phyloP scores from a whole-genome alignment of 2,113 vertebrate genomes.

The Forbesichthys agassizii region DNA sequence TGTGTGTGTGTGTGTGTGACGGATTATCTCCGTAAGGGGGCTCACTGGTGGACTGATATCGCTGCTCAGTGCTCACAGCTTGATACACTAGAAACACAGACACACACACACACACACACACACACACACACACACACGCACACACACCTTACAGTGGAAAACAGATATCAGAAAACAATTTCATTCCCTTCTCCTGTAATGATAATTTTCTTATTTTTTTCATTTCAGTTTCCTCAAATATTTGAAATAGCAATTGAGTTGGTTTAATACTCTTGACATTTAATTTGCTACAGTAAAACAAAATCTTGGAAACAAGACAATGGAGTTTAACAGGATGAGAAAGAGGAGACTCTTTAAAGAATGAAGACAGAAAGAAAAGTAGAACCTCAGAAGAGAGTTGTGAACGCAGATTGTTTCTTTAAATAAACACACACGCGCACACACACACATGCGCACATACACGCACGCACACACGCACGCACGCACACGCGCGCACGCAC shows the following conservation, averaged over 20 bases:
- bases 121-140: constrained; percentile 24
- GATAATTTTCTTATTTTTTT: background rate
- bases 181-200: background rate
- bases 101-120: constrained; percentile 18
- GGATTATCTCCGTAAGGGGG: constrained; percentile 67
- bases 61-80: no score
- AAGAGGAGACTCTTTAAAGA: background rate
- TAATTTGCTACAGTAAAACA: constrained; percentile 7
- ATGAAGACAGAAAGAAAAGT: background rate
- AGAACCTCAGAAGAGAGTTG: background rate
- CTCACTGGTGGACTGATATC: constrained; percentile 73
- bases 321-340: constrained; percentile 3
- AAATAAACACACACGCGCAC: no score
- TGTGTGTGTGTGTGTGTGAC: constrained; percentile 35
- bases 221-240: background rate
- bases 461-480: no score
- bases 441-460: no score
- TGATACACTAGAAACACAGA: no score
- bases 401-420: no score
- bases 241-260: background rate
- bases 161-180: constrained; percentile 10
- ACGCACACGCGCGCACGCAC: no score
- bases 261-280: background rate
- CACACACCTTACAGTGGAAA: constrained; percentile 19
- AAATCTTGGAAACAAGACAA: constrained; percentile 6